Conservation (phyloP, 2,888 invertebrate genomes). For the Sminthurides aquaticus region DNA sequence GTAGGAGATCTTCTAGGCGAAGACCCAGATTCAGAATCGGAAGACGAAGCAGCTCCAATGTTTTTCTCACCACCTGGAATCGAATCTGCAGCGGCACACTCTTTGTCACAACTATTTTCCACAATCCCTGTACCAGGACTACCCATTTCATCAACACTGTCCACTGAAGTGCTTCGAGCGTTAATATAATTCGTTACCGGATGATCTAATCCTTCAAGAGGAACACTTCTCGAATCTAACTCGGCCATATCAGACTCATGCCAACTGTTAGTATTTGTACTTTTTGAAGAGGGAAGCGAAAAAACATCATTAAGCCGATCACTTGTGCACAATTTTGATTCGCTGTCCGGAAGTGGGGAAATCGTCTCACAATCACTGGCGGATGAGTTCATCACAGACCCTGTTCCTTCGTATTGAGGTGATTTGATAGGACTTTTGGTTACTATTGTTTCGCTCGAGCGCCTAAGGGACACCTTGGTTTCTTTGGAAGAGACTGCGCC, state of each 20-base stretch:
- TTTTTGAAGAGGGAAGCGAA: slow-evolving; percentile 25
- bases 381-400: slow-evolving; percentile 38
- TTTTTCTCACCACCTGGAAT: slow-evolving; percentile 23
- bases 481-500: slow-evolving; percentile 19
- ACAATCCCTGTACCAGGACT: slow-evolving; percentile 8
- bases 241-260: slow-evolving; percentile 13
- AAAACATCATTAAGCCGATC: slow-evolving; percentile 20
- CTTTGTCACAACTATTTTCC: not conserved
- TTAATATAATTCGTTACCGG: not conserved
- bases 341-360: slow-evolving; percentile 27
- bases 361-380: slow-evolving; percentile 39
- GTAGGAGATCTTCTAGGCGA: slow-evolving; percentile 52
- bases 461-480: slow-evolving; percentile 22
- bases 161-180: slow-evolving; percentile 7
- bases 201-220: slow-evolving; percentile 4
- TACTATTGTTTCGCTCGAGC: slow-evolving; percentile 29
- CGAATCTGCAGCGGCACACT: not conserved
- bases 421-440: slow-evolving; percentile 32
- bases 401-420: slow-evolving; percentile 26
- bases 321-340: slow-evolving; percentile 8
- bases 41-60: slow-evolving; percentile 58
- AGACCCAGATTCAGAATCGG: slow-evolving; percentile 60
- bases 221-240: not conserved
- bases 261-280: slow-evolving; percentile 28
- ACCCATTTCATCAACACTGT: slow-evolving; percentile 4